These are phyloP conservation scores for Drosophila aldrichi DNA, from an alignment of 2,888 invertebrate genomes.

Conservation along the genomic window DNA sequence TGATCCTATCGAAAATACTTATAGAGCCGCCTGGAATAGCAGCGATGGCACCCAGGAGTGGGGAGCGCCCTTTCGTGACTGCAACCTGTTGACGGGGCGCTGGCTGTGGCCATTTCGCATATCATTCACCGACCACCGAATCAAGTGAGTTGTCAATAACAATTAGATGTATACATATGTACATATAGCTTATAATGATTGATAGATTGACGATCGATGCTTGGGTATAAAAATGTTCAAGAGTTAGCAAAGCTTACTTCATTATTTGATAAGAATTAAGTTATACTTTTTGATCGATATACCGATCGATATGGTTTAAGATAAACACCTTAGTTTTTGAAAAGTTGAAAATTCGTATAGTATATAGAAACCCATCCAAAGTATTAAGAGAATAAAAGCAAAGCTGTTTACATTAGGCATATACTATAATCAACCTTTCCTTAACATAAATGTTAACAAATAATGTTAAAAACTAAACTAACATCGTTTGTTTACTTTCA, in stretches of 20 bases:
- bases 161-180: background rate
- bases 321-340: background rate
- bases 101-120: conserved; percentile 86
- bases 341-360: background rate
- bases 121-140: conserved; percentile 83
- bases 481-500: too few relatives aligned
- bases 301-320: too few relatives aligned
- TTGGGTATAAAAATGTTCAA: background rate
- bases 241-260: background rate
- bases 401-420: too few relatives aligned
- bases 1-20: conserved; percentile 38
- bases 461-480: too few relatives aligned
- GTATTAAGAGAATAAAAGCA: too few relatives aligned
- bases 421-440: too few relatives aligned
- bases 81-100: conserved; percentile 84
- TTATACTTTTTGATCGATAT: too few relatives aligned
- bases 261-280: background rate
- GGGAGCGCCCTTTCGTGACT: conserved; percentile 85
- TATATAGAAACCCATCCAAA: background rate
- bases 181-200: background rate
- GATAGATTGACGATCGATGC: background rate
- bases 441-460: too few relatives aligned
- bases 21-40: conserved; percentile 84
- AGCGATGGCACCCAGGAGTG: conserved; percentile 84
- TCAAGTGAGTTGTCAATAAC: conserved; percentile 79